Conservation (phyloP, 2,797 vertebrate genomes). For the Acanthurus leucopareius region DNA sequence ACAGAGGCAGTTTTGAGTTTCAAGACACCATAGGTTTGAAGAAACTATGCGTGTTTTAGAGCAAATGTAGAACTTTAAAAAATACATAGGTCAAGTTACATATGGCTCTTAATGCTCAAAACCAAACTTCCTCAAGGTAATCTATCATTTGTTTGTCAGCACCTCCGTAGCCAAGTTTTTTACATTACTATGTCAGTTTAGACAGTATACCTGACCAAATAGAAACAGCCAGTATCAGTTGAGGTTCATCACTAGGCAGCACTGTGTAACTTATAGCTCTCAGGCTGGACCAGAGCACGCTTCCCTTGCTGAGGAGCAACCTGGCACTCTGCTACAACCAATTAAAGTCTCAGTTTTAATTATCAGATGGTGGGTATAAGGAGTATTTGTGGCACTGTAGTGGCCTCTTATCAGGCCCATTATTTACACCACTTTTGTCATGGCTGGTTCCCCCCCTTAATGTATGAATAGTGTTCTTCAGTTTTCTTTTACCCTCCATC, state of each 20-base stretch:
- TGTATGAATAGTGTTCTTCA: conserved; percentile 61
- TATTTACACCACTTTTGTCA: conserved; percentile 68
- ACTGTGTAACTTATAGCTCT: conserved; percentile 16
- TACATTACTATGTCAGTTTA: not conserved
- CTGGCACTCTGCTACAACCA: conserved; percentile 35
- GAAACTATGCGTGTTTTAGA: not conserved
- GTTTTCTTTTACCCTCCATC: conserved; percentile 34
- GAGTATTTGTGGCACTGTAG: conserved; percentile 50
- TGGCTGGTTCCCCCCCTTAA: conserved; percentile 37
- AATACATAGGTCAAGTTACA: not conserved
- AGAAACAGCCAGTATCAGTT: conserved; percentile 2
- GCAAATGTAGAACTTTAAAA: not conserved
- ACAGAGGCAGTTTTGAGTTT: not conserved
- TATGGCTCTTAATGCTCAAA: not conserved
- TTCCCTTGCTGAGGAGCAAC: conserved; percentile 35
- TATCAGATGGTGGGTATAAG: conserved; percentile 51
- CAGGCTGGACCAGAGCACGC: not conserved
- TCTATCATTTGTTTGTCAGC: not conserved
- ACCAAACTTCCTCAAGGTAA: not conserved
- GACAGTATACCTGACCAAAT: conserved; percentile 29
- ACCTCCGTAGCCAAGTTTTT: not conserved
- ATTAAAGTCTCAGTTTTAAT: conserved; percentile 65
- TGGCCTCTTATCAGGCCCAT: conserved; percentile 56
- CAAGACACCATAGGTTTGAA: not conserved
- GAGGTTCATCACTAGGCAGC: conserved; percentile 15